A percentile compares a stretch with the other conserved stretches of the same genome.
Conservation (phyloP, 2,797 vertebrate genomes). For the Salmo trutta region DNA sequence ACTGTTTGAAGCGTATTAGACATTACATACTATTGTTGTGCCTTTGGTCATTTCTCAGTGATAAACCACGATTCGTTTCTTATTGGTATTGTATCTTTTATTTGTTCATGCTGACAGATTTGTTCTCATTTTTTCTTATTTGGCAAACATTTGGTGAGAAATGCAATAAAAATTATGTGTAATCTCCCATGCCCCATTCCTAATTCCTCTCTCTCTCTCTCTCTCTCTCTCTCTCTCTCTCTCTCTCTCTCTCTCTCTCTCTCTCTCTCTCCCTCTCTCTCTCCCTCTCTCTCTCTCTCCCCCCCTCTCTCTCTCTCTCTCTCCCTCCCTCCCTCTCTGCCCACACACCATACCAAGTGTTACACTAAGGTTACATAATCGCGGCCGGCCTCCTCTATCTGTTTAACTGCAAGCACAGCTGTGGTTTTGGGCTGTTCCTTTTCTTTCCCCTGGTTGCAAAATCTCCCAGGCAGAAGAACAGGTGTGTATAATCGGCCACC, state of each 20-base stretch:
- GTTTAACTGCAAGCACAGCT: slow-evolving; percentile 83
- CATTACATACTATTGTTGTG: background rate
- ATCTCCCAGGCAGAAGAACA: slow-evolving; percentile 75
- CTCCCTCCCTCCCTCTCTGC: background rate
- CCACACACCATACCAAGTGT: slow-evolving; percentile 77
- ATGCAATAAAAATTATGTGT: background rate
- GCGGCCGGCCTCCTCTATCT: slow-evolving; percentile 77
- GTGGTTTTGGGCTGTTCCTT: slow-evolving; percentile 81
- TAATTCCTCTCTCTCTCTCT: background rate
- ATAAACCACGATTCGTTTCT: background rate
- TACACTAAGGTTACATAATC: slow-evolving; percentile 84
- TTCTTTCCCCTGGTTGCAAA: slow-evolving; percentile 76
- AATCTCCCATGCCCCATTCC: background rate
- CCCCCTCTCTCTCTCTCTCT: background rate
- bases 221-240: background rate
- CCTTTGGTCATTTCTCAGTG: background rate
- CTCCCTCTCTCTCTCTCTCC: background rate
- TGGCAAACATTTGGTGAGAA: background rate
- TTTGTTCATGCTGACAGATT: background rate
- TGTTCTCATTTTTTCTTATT: background rate
- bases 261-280: background rate
- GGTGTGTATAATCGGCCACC: slow-evolving; percentile 85
- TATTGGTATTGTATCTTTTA: background rate
- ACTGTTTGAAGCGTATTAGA: slow-evolving; percentile 13
- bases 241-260: background rate